Conservation (phyloP, 2,888 invertebrate species). For the Erebia ligea region DNA sequence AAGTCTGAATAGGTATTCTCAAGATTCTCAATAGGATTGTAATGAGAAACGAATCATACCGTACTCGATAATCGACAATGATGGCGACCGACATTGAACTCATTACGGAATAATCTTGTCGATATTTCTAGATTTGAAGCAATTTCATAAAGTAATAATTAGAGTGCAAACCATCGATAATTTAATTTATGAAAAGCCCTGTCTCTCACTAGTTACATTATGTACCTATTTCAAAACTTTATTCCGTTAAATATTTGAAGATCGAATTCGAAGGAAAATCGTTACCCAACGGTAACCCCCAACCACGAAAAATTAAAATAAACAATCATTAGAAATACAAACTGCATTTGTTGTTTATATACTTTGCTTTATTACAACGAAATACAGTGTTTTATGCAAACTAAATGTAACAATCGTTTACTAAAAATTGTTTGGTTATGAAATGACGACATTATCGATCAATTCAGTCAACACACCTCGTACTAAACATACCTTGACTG, state of each 20-base stretch:
- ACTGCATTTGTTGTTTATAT: background rate
- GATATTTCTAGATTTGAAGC: background rate
- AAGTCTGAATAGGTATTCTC: background rate
- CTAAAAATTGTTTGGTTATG: conserved; percentile 55
- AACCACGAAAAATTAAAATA: background rate
- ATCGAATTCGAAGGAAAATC: conserved; percentile 79
- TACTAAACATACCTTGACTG: conserved; percentile 70
- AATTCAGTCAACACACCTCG: conserved; percentile 51
- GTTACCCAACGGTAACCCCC: conserved; percentile 61
- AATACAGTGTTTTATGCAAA: background rate
- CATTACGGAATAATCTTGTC: conserved; percentile 30
- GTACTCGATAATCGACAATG: conserved; percentile 46
- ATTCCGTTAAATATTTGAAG: conserved; percentile 81
- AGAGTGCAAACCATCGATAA: background rate
- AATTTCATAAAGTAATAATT: background rate
- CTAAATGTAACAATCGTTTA: background rate
- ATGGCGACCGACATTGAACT: conserved; percentile 48
- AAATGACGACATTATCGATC: conserved; percentile 77
- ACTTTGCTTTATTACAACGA: background rate
- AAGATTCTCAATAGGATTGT: conserved; percentile 2
- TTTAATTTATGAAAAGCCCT: conserved; percentile 24
- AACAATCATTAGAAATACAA: background rate
- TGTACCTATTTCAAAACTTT: conserved; percentile 58
- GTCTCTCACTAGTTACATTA: conserved; percentile 36
- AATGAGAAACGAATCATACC: background rate